Evolutionary conservation across 2,113 vertebrate genomes (phyloP), one percentile per base, ranked within the genome.

Genomic region (Urocitellus parryii): DNA sequence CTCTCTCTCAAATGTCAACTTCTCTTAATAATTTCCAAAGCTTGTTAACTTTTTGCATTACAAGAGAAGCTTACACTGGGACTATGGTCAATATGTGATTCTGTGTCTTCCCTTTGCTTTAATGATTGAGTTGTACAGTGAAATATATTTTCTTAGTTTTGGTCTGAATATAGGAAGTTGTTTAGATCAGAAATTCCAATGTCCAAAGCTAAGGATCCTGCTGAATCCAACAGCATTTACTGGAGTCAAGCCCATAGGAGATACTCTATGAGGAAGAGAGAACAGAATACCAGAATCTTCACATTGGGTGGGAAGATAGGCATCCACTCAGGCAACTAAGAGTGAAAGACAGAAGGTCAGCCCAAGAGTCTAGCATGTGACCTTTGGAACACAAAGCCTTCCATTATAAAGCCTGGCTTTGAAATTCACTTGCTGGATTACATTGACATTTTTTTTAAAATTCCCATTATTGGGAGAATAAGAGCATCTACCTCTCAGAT

Each of bases 1-100:
- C 53, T 94, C 63, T 87, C 27, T 94, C 73, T 77, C 53, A 95
- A 86, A 88, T 82, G 85, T 73, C 82, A 94, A 39, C 67, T 88
- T 80, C 20, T 77, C 74, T 76, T 53, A 51, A 79, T 83, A 83
- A 92, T 83, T 95, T 65, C 27, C 61, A 51, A 67, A 86, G 4
- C 16, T 58, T 87, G 63, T 68, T 90, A 82, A 87, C 24, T 87
- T 92, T 32, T 77, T 39, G 4, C 56, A 91, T 77, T 51, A 48
- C 27, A 81, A 20, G 32, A 45, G 51, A 79, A 90, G 39, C n/a
- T 92, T 45, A 73, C 2, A n/a, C 12, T 39, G 12, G 12, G 42
- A 82, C 27, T 27, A 51, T 10, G 10, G 58, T 68, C 81, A 95
- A 11, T 67, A 20, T 77, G 18, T 81, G 65, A 84, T 32, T 81